A percentile compares a stretch with the other conserved stretches of the same genome.
Conservation (phyloP, 1,140 invertebrate genomes). For the Agrypnia vestita region DNA sequence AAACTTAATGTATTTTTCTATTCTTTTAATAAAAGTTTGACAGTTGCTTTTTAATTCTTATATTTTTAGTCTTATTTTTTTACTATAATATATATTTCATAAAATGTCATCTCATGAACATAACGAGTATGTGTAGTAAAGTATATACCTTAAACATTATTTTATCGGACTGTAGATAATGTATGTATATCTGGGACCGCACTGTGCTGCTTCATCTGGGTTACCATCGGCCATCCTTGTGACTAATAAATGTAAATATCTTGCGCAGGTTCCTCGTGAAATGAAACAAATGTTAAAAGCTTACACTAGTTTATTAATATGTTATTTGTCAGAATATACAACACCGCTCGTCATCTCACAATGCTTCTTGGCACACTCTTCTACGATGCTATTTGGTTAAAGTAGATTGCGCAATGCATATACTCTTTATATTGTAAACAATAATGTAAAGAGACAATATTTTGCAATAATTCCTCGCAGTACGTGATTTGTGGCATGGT, state of each 20-base stretch:
- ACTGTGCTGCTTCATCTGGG: background rate
- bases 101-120: slow-evolving; percentile 25
- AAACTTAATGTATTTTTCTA: slow-evolving; percentile 73
- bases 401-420: slow-evolving; percentile 53
- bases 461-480: no score
- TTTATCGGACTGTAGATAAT: slow-evolving; percentile 12
- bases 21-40: slow-evolving; percentile 71
- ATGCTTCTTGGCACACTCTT: slow-evolving; percentile 47
- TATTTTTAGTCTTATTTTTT: slow-evolving; percentile 50
- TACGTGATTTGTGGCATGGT: no score
- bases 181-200: slow-evolving; percentile 20
- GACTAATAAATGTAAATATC: background rate
- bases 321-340: slow-evolving; percentile 59
- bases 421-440: slow-evolving; percentile 2
- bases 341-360: slow-evolving; percentile 46
- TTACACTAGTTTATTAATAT: slow-evolving; percentile 58
- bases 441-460: slow-evolving; percentile 31
- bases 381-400: slow-evolving; percentile 36
- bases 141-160: slow-evolving; percentile 29
- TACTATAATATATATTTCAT: slow-evolving; percentile 40
- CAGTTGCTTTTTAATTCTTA: slow-evolving; percentile 55
- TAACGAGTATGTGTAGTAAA: slow-evolving; percentile 14
- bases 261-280: background rate
- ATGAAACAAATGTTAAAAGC: slow-evolving; percentile 50
- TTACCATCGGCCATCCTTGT: no score